Base-by-base conservation (phyloP, 2,797 vertebrate genomes). In the Lindbergichthys nudifrons region DNA sequence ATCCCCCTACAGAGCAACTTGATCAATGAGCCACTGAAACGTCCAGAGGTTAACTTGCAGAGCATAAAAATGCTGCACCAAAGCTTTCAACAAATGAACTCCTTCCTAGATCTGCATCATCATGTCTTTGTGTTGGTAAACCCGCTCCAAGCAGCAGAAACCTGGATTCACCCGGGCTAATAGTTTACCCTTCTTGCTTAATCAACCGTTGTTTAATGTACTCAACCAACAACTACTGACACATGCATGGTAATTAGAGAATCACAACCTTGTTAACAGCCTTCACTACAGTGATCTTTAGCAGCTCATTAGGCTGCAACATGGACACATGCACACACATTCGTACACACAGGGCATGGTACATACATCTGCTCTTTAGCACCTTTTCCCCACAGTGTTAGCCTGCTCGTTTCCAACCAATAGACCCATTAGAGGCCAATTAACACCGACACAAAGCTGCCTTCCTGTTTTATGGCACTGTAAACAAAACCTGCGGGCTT, bases 351-450 rank as follows among this genome's bases (percentile, higher is more conserved):
- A 59, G 75, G 64, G 65, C 54, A 77, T 32, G 54, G 68, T 72
- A 66, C 74, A 80, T 79, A 65, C 87, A 89, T 83, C 64, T 86
- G 80, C 85, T 85, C 79, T 82, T 83, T 75, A 88, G 79, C 89
- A 82, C 86, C 85, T 90, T 80, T 47, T 70, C 84, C 84, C 88
- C 65, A 2, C 54, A 77, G 77, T 72, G 69, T 84, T 73, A 73
- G 77, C 60, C 73, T 81, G 81, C 80, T 75, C 23, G 47, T 89
- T 91, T 83, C 80, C 77, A 89, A 83, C 87, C 87, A 93, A 93
- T 92, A 93, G 74, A 65, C 70, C 86, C 90, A 93, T 93, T 92
- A 93, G 85, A 84, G 90, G 81, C 83, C 89, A 91, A 92, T 94
- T 94, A 93, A 91, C 89, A 84, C 73, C 16, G 66, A 83, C 87